These are phyloP conservation scores for Semicossyphus pulcher DNA, from an alignment of 2,113 vertebrate species.

Conservation along the genomic window DNA sequence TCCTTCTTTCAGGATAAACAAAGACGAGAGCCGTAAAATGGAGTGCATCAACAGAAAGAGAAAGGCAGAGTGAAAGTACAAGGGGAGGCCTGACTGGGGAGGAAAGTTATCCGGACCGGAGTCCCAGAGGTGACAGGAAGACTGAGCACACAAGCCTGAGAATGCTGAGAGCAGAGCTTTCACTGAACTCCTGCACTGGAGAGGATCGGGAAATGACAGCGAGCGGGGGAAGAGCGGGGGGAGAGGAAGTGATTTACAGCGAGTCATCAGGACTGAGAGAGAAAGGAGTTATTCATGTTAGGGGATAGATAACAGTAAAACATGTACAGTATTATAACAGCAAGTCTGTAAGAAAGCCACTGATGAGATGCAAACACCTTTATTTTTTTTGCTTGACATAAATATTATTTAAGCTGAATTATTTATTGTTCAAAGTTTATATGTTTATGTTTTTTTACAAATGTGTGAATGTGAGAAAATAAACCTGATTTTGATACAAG, in stretches of 20 bases:
- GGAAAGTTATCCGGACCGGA: constrained; percentile 9
- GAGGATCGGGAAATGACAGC: constrained; percentile 26
- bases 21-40: constrained; percentile 66
- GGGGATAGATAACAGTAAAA: neutral
- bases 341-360: constrained; percentile 53
- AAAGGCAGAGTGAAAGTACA: constrained; percentile 30
- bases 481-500: constrained; percentile 63
- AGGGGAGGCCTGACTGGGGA: neutral
- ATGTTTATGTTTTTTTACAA: constrained; percentile 20
- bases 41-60: constrained; percentile 65
- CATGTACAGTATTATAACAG: constrained; percentile 33
- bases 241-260: constrained; percentile 18
- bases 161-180: constrained; percentile 48
- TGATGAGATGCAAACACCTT: constrained; percentile 39
- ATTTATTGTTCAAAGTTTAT: constrained; percentile 50
- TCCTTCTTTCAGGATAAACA: constrained; percentile 71
- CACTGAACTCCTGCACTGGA: constrained; percentile 37
- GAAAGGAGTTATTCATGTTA: neutral
- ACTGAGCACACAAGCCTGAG: neutral
- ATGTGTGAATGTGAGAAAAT: constrained; percentile 36
- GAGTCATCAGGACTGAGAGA: neutral
- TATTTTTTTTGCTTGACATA: constrained; percentile 32
- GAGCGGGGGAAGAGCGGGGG: neutral
- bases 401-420: constrained; percentile 63
- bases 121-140: constrained; percentile 41